Evolutionary conservation across 1,140 invertebrate species (phyloP).

Genomic region (Ruditapes philippinarum): DNA sequence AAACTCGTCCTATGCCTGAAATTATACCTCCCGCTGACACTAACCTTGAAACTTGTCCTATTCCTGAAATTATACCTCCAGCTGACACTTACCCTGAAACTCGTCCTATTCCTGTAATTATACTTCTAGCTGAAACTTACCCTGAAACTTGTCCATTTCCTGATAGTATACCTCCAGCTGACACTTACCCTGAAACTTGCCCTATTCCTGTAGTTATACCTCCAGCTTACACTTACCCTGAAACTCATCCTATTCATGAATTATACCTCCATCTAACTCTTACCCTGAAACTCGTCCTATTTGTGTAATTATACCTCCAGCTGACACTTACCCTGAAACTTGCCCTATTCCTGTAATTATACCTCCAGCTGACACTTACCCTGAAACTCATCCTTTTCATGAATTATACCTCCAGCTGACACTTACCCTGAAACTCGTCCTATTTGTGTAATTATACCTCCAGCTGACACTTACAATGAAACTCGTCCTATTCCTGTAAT

Average conservation of each 20-base stretch:
- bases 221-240: too few relatives aligned
- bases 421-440: constrained; percentile 92
- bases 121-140: constrained; percentile 93
- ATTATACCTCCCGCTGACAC: constrained; percentile 92
- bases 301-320: constrained; percentile 93
- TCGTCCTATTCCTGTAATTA: constrained; percentile 95
- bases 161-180: too few relatives aligned
- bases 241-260: too few relatives aligned
- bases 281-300: constrained; percentile 94
- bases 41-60: constrained; percentile 94
- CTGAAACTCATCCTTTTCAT: too few relatives aligned
- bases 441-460: constrained; percentile 95
- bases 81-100: constrained; percentile 90
- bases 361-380: too few relatives aligned
- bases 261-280: too few relatives aligned
- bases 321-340: too few relatives aligned
- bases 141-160: constrained; percentile 96
- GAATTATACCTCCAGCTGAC: too few relatives aligned
- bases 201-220: too few relatives aligned
- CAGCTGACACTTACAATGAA: constrained; percentile 93
- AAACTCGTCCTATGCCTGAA: constrained; percentile 97
- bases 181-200: too few relatives aligned
- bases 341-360: too few relatives aligned
- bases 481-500: too few relatives aligned
- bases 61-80: constrained; percentile 94